Percentiles rank a stretch among this genome's conserved stretches.
Evolutionary conservation across 2,113 vertebrate species (phyloP).

Genomic region (Mystacornis crossleyi): DNA sequence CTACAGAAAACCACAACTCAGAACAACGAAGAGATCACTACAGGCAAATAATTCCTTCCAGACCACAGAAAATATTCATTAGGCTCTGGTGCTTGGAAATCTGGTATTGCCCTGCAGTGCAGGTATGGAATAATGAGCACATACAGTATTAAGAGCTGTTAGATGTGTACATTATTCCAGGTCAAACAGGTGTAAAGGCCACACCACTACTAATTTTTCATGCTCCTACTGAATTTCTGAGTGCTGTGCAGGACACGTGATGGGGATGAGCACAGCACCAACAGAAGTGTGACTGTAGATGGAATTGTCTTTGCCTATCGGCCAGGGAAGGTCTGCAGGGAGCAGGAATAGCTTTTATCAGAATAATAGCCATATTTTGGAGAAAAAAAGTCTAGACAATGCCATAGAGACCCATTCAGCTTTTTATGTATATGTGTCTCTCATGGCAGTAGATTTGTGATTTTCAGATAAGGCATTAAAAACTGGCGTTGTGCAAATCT

Average conservation of each 20-base stretch:
- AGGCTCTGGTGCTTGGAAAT: background rate
- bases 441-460: background rate
- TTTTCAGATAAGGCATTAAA: background rate
- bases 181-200: background rate
- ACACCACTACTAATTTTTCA: background rate
- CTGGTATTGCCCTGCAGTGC: background rate
- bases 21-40: background rate
- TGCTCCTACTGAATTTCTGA: background rate
- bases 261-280: background rate
- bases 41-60: background rate
- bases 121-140: background rate
- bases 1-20: background rate
- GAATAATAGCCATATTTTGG: background rate
- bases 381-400: background rate
- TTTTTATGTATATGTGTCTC: background rate
- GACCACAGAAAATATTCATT: background rate
- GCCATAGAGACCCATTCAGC: rapidly evolving
- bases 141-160: background rate
- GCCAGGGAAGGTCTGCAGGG: background rate
- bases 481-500: background rate
- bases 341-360: background rate
- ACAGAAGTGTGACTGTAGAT: background rate
- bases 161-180: background rate
- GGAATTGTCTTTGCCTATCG: background rate
- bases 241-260: background rate